Base-by-base conservation (phyloP, 2,888 invertebrate species). In the Pristionchus entomophagus region DNA sequence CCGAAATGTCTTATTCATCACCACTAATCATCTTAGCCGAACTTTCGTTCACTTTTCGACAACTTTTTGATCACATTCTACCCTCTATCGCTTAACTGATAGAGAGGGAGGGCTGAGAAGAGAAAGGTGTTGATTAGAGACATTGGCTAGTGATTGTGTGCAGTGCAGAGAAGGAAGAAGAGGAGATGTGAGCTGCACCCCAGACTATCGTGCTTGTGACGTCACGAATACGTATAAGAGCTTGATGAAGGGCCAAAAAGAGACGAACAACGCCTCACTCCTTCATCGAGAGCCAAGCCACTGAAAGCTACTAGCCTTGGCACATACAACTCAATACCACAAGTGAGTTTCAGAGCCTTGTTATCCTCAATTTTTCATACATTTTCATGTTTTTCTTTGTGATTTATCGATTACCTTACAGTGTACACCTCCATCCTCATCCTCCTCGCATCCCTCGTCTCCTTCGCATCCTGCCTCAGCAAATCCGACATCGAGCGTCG, bases 51-150 rank as follows among this genome's bases (percentile, higher is more conserved):
- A 41, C 65, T 65, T 35, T 38, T 73, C 26, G 38, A n/a, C 41
- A 73, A 73, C 41, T 45, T 73, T 73, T 73, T 73, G 73, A 73
- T 73, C 73, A 73, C n/a, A n/a, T n/a, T n/a, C n/a, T n/a, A n/a
- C n/a, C n/a, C n/a, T n/a, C n/a, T 26, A 3, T 41, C 73, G n/a
- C 26, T 45, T 41, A 73, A 73, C 73, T 73, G 73, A 73, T 73
- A 73, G 73, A 14, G 45, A 45, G 45, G 14, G 45, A 45, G 14
- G 45, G 45, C 45, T 10, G 45, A 73, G 26, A 22, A 1, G 41
- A 73, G 73, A 26, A 41, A 41, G 73, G 26, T n/a, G 73, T 26
- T 8, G 45, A 45, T 6, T n/a, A 26, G 45, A 45, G 45, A 12
- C 41, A n/a, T 73, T 41, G 5, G 17, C 17, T 45, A 73, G 73